Evolutionary conservation across 2,888 invertebrate species (phyloP).

Genomic region (Cerastis leucographa): DNA sequence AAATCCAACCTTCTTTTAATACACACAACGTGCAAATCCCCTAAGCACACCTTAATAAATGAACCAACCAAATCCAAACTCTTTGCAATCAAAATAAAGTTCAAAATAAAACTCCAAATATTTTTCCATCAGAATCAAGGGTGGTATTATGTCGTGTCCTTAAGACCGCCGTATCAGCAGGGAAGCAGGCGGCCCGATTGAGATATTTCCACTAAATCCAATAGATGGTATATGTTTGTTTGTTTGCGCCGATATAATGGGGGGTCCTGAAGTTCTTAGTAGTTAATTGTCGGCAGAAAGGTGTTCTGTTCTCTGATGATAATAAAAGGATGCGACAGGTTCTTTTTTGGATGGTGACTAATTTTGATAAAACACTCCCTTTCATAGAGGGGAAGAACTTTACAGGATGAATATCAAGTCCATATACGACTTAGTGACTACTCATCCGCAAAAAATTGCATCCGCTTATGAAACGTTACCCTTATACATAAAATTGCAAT

Average conservation of each 20-base stretch:
- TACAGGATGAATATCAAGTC: not conserved
- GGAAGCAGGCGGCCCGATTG: constrained; percentile 82
- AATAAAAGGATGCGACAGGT: constrained; percentile 30
- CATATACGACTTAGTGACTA: no score
- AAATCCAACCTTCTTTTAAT: constrained; percentile 38
- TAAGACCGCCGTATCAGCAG: constrained; percentile 77
- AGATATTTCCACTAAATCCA: constrained; percentile 80
- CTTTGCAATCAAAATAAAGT: not conserved
- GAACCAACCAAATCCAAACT: constrained; percentile 26
- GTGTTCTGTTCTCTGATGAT: constrained; percentile 24
- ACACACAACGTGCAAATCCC: constrained; percentile 9
- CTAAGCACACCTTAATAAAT: not conserved
- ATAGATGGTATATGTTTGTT: constrained; percentile 77
- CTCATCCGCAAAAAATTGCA: no score
- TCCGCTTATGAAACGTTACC: no score
- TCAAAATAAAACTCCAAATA: constrained; percentile 19
- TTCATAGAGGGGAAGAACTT: rapidly evolving
- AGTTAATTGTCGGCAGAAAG: constrained; percentile 66
- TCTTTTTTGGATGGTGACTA: constrained; percentile 40
- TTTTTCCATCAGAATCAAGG: constrained; percentile 49
- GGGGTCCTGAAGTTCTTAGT: constrained; percentile 81
- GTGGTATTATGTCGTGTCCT: constrained; percentile 71
- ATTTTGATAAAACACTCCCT: constrained; percentile 36
- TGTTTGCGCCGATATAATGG: constrained; percentile 79
- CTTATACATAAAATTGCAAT: no score